A percentile compares a stretch with the other conserved stretches of the same genome.
phyloP scores from a whole-genome alignment of 2,797 vertebrate genomes.

The Coluber constrictor region DNA sequence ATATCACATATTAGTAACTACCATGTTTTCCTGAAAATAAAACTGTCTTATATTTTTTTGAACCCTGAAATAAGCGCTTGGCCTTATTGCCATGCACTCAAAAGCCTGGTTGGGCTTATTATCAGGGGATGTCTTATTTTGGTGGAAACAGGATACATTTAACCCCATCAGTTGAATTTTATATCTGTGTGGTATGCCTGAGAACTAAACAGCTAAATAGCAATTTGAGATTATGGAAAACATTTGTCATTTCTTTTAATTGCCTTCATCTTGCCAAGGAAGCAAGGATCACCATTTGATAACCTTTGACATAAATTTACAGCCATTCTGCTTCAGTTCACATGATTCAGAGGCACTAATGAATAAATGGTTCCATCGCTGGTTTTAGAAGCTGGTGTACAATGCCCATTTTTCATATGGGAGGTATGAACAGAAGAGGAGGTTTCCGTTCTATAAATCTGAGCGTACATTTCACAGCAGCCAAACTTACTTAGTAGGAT shows the following conservation, averaged over 20 bases:
- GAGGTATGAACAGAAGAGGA: conserved; percentile 79
- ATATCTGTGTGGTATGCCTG: not conserved
- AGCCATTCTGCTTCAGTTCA: conserved; percentile 53
- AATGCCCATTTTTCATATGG: conserved; percentile 75
- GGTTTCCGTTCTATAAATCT: conserved; percentile 89
- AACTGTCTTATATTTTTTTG: no score
- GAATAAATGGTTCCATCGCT: conserved; percentile 74
- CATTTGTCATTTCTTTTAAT: not conserved
- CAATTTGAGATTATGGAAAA: not conserved
- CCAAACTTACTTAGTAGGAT: conserved; percentile 88
- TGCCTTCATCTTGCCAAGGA: not conserved
- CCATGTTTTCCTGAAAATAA: no score
- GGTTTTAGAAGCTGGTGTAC: conserved; percentile 73
- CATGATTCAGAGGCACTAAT: conserved; percentile 73
- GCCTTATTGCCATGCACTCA: no score
- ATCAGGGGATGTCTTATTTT: no score
- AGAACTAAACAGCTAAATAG: not conserved
- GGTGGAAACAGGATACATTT: not conserved
- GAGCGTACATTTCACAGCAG: conserved; percentile 85
- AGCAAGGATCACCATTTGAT: not conserved
- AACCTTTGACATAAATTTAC: conserved; percentile 17
- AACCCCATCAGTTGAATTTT: not conserved
- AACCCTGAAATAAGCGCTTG: no score
- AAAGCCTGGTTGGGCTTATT: no score
- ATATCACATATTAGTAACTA: not conserved